phyloP scores from a whole-genome alignment of 2,113 vertebrate species.

The Gnathonemus echidnorhynchus region DNA sequence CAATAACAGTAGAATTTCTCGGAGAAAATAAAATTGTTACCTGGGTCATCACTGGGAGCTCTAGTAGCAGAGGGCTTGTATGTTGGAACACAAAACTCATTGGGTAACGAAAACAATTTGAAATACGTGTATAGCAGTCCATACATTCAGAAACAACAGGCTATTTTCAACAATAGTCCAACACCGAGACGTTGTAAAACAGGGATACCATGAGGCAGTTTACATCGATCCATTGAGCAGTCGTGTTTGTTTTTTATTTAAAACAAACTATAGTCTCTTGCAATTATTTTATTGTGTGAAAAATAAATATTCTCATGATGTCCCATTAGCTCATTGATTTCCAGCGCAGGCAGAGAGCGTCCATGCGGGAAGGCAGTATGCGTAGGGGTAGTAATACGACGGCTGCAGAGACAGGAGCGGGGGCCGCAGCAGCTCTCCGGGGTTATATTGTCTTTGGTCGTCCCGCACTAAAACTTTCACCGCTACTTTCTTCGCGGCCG shows the following conservation, averaged over 20 bases:
- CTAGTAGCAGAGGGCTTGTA: neutral
- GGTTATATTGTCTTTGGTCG: constrained; percentile 94
- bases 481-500: constrained; percentile 93
- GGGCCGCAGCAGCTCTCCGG: constrained; percentile 84
- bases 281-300: constrained; percentile 31
- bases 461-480: constrained; percentile 95
- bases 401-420: constrained; percentile 80
- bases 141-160: constrained; percentile 35
- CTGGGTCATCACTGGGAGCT: neutral
- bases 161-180: constrained; percentile 36
- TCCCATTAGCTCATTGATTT: constrained; percentile 52
- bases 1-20: neutral
- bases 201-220: constrained; percentile 66
- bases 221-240: constrained; percentile 29
- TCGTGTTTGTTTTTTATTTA: constrained; percentile 15
- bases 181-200: constrained; percentile 43
- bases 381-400: constrained; percentile 89
- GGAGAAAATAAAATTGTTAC: constrained; percentile 2
- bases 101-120: constrained; percentile 14
- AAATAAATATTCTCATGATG: constrained; percentile 29
- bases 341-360: constrained; percentile 81
- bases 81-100: constrained; percentile 23
- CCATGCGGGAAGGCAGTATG: constrained; percentile 94
- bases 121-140: constrained; percentile 18
- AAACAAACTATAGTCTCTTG: constrained; percentile 2